Percentiles rank a stretch among this genome's conserved stretches.
Conservation (phyloP, 2,113 vertebrate genomes). For the Tautogolabrus adspersus region DNA sequence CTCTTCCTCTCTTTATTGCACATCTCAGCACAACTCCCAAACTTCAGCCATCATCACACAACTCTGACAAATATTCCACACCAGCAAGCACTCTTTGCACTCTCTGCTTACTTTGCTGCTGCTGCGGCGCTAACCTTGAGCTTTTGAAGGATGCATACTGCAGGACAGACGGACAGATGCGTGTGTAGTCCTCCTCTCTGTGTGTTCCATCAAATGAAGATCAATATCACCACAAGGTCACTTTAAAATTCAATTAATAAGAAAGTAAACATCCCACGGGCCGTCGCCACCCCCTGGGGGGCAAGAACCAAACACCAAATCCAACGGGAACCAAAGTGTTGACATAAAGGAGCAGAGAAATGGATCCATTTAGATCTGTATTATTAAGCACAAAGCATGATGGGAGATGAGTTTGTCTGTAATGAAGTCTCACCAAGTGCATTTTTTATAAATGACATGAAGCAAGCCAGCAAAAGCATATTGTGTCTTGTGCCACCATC, state of each 20-base stretch:
- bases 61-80: constrained; percentile 77
- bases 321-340: constrained; percentile 31
- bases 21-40: constrained; percentile 76
- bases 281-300: constrained; percentile 29
- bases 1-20: constrained; percentile 63
- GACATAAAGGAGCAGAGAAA: constrained; percentile 14
- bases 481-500: constrained; percentile 77
- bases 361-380: constrained; percentile 55
- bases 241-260: constrained; percentile 82
- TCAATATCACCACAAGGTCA: constrained; percentile 83
- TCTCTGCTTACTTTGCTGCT: constrained; percentile 70
- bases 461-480: constrained; percentile 74
- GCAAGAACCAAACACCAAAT: constrained; percentile 50
- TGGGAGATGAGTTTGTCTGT: constrained; percentile 61
- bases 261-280: constrained; percentile 65
- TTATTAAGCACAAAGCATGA: constrained; percentile 68
- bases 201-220: constrained; percentile 73
- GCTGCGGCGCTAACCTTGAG: constrained; percentile 74
- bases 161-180: constrained; percentile 52
- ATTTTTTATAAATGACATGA: constrained; percentile 75
- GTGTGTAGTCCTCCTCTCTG: constrained; percentile 6
- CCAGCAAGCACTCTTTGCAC: constrained; percentile 62
- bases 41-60: constrained; percentile 67
- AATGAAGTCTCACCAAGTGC: constrained; percentile 68
- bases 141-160: constrained; percentile 63